Evolutionary conservation across 2,797 vertebrate genomes (phyloP).

Genomic region (Chloroceryle inda): DNA sequence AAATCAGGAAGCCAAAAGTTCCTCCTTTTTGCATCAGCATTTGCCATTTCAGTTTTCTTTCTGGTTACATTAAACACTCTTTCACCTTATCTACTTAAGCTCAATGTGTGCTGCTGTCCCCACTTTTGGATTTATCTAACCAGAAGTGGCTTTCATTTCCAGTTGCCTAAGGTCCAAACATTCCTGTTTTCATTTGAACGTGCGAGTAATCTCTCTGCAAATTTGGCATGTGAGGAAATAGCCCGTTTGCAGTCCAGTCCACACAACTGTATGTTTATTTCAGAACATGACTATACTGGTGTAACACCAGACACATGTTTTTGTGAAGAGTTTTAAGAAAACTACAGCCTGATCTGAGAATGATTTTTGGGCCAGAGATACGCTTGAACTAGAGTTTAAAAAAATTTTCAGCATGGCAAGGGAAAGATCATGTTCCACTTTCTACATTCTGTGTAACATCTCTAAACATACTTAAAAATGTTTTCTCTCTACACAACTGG

Average conservation of each 20-base stretch:
- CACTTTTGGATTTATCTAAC: not conserved
- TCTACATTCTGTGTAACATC: not conserved
- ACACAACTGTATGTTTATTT: not conserved
- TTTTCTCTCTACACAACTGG: not conserved
- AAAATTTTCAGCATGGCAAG: not conserved
- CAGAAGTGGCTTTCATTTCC: not conserved
- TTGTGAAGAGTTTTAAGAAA: not conserved
- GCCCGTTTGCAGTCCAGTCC: not conserved
- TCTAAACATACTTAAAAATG: not conserved
- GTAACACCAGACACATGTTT: not conserved
- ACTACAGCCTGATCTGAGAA: not conserved
- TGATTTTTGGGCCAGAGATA: not conserved
- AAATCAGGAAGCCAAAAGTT: not conserved
- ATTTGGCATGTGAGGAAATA: not conserved
- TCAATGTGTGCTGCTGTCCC: not conserved
- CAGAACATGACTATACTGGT: not conserved
- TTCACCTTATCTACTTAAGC: not conserved
- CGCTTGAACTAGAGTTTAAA: not conserved
- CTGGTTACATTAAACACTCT: not conserved
- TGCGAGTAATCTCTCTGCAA: not conserved
- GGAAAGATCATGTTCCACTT: not conserved
- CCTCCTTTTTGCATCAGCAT: not conserved
- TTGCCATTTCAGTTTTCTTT: not conserved
- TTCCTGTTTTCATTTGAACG: rapidly evolving
- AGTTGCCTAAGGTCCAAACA: not conserved